Evolutionary conservation across 2,888 invertebrate species (phyloP).

Genomic region (Carcina quercana): DNA sequence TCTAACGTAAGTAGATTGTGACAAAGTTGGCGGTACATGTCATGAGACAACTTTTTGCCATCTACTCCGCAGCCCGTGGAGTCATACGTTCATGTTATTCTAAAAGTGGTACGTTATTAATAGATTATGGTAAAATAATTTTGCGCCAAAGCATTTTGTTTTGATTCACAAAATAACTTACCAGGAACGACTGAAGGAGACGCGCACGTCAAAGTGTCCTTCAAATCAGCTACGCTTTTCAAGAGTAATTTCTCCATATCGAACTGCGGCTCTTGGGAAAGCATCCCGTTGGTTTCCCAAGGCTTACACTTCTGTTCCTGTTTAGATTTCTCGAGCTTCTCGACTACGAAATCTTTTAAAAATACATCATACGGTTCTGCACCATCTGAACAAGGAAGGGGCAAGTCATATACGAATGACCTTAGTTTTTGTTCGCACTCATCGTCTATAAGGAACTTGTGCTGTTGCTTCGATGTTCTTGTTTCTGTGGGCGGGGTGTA

Average conservation of each 20-base stretch:
- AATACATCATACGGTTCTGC: constrained; percentile 48
- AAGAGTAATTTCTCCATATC: constrained; percentile 28
- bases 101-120: no score
- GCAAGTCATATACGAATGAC: constrained; percentile 23
- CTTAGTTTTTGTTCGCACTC: constrained; percentile 31
- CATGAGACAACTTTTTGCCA: no score
- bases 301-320: constrained; percentile 41
- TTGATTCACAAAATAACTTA: no score
- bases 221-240: constrained; percentile 33
- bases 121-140: no score
- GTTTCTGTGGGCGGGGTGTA: constrained; percentile 54
- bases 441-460: constrained; percentile 35
- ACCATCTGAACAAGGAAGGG: no score
- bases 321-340: constrained; percentile 33
- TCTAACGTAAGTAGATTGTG: no score
- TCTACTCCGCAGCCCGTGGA: no score
- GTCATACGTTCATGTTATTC: no score
- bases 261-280: constrained; percentile 37
- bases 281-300: constrained; percentile 54
- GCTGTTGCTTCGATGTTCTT: constrained; percentile 27
- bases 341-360: constrained; percentile 48
- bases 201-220: constrained; percentile 41
- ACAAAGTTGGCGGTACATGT: no score
- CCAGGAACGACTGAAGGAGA: constrained; percentile 42
- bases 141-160: no score